phyloP scores from a whole-genome alignment of 2,113 vertebrate genomes.

The Ptyas mucosa region DNA sequence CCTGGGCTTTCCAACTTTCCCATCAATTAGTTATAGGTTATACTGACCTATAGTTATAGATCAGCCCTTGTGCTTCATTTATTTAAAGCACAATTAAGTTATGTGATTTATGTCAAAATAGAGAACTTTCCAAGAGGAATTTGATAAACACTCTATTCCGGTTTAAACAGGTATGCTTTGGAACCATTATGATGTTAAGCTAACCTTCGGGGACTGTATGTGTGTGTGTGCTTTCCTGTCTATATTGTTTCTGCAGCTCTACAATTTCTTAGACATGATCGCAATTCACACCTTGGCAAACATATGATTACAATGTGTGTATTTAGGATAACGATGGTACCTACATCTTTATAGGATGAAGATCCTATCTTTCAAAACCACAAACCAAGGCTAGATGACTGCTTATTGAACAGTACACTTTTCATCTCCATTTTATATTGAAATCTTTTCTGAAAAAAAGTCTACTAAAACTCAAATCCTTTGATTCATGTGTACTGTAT shows the following conservation, averaged over 20 bases:
- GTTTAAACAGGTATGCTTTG: neutral
- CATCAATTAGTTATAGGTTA: neutral
- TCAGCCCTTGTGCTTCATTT: neutral
- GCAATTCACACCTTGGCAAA: conserved; percentile 8
- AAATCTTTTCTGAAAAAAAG: conserved; percentile 40
- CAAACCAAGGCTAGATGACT: conserved; percentile 27
- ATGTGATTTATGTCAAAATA: neutral
- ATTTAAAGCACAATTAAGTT: neutral
- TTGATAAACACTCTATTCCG: neutral
- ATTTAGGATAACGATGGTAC: conserved; percentile 49
- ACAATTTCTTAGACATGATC: neutral
- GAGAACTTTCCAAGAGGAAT: neutral
- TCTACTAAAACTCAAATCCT: conserved; percentile 39
- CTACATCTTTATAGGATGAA: conserved; percentile 26
- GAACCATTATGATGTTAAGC: neutral
- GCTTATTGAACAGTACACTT: conserved; percentile 39
- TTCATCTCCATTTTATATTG: conserved; percentile 42
- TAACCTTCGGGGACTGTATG: neutral
- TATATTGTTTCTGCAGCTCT: neutral
- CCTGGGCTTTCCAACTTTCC: neutral
- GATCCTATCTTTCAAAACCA: conserved; percentile 41
- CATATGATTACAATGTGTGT: conserved; percentile 48
- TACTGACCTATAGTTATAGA: neutral
- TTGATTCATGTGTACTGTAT: conserved; percentile 13
- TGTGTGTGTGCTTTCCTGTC: neutral